Evolutionary conservation across 2,797 vertebrate genomes (phyloP).

Genomic region (Sphaeramia orbicularis): DNA sequence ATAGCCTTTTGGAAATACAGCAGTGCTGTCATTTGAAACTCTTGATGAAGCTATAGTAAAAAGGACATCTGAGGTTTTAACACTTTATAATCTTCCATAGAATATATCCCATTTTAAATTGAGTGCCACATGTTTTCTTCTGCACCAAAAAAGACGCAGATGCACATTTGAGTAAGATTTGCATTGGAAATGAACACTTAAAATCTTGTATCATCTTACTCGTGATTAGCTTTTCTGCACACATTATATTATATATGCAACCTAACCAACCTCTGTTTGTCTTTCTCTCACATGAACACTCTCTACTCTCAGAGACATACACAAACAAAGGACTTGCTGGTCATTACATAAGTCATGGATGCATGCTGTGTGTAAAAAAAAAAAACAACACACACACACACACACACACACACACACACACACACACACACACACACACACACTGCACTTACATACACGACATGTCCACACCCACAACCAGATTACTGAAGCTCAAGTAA

Average conservation of each 20-base stretch:
- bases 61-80: too few relatives aligned
- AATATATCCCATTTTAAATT: too few relatives aligned
- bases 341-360: slow-evolving; percentile 25
- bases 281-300: not conserved
- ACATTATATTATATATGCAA: not conserved
- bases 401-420: slow-evolving; percentile 32
- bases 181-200: not conserved
- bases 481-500: slow-evolving; percentile 77
- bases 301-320: not conserved
- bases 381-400: slow-evolving; percentile 34
- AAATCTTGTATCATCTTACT: not conserved
- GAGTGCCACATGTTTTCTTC: too few relatives aligned
- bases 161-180: not conserved
- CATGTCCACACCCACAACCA: slow-evolving; percentile 44
- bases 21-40: not conserved
- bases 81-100: too few relatives aligned
- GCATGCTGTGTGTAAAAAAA: not conserved
- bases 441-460: slow-evolving; percentile 31
- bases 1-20: not conserved
- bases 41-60: not conserved
- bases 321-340: slow-evolving; percentile 8
- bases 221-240: not conserved
- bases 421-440: slow-evolving; percentile 33
- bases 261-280: not conserved
- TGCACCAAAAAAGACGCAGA: too few relatives aligned